phyloP scores from a whole-genome alignment of 1,140 invertebrate genomes.

The Zaprionus kolodkinae region DNA sequence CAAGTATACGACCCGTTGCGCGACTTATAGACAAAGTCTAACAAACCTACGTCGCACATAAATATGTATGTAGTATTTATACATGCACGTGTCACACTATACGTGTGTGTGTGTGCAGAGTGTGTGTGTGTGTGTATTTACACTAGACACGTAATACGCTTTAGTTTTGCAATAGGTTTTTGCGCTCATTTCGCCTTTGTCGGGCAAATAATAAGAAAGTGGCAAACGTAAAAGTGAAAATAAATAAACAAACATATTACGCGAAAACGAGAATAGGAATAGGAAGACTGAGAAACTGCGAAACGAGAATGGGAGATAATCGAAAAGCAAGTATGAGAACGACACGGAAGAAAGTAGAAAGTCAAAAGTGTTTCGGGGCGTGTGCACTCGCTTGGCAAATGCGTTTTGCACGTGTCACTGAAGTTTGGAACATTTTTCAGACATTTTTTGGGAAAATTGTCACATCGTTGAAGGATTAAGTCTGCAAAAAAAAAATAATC shows the following conservation, averaged over 20 bases:
- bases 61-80: slow-evolving; percentile 7
- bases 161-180: slow-evolving; percentile 47
- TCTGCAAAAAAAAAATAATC: no score
- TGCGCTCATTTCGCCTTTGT: slow-evolving; percentile 19
- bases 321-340: slow-evolving; percentile 15
- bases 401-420: neutral
- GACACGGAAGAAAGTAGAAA: neutral
- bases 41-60: slow-evolving; percentile 13
- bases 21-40: slow-evolving; percentile 40
- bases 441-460: neutral
- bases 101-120: neutral
- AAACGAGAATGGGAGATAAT: slow-evolving; percentile 10
- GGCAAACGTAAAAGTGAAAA: slow-evolving; percentile 62
- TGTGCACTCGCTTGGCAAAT: neutral
- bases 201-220: slow-evolving; percentile 59
- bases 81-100: slow-evolving; percentile 32
- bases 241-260: slow-evolving; percentile 47
- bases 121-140: slow-evolving; percentile 18
- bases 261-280: slow-evolving; percentile 21
- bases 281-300: no score
- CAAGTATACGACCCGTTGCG: slow-evolving; percentile 62
- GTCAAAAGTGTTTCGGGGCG: slow-evolving; percentile 1
- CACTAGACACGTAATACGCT: slow-evolving; percentile 49
- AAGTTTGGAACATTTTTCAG: neutral
- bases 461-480: no score